Percentiles rank a stretch among this genome's conserved stretches.
These are phyloP conservation scores for Trichosurus vulpecula DNA, from an alignment of 2,797 vertebrate genomes.

Conservation along the genomic window DNA sequence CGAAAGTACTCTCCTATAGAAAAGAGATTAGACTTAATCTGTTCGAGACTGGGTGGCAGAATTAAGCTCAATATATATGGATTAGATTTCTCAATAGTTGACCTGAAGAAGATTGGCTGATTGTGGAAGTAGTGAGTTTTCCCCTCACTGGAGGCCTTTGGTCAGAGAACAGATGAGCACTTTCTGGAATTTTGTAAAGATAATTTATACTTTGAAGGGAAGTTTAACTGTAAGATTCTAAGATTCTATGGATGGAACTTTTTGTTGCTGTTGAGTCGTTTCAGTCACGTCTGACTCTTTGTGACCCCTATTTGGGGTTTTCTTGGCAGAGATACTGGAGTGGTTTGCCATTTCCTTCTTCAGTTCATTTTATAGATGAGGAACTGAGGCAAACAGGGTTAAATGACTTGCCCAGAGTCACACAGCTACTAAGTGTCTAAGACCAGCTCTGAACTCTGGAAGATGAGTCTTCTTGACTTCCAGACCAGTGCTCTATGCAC, in stretches of 20 bases:
- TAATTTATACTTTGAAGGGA: not conserved
- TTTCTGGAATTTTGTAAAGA: not conserved
- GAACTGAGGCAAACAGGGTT: not conserved
- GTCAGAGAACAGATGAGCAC: not conserved
- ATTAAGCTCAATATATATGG: not conserved
- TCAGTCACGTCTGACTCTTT: not conserved
- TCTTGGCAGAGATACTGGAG: not conserved
- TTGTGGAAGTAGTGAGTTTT: not conserved
- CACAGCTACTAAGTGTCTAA: not conserved
- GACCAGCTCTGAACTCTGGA: not conserved
- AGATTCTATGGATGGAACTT: not conserved
- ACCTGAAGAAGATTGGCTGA: not conserved
- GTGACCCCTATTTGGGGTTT: not conserved
- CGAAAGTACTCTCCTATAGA: not conserved
- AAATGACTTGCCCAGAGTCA: not conserved
- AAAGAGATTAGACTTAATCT: not conserved
- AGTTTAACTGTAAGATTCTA: not conserved
- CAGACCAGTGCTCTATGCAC: not conserved
- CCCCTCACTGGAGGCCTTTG: not conserved
- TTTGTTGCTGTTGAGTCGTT: not conserved
- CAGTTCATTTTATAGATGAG: not conserved
- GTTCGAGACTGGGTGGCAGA: not conserved
- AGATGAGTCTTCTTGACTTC: not conserved
- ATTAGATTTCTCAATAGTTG: not conserved
- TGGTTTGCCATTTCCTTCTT: not conserved